phyloP scores from a whole-genome alignment of 1,140 invertebrate genomes.

The Pristionchus pacificus region DNA sequence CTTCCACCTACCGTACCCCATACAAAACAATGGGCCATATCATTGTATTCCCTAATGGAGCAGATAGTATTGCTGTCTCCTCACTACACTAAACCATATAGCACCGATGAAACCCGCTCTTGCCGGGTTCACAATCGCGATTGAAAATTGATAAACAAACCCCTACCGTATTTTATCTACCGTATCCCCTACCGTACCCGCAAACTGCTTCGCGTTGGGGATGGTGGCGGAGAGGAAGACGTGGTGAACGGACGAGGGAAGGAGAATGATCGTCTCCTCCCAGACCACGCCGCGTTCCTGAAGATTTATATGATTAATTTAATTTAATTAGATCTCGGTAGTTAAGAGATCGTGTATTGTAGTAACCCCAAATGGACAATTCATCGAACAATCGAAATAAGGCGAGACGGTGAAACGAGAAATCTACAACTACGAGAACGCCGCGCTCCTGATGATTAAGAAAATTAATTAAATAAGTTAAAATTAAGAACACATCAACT shows the following conservation, averaged over 20 bases:
- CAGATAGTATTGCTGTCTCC: too few species aligned
- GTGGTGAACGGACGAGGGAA: constrained; percentile 95
- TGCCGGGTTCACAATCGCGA: too few species aligned
- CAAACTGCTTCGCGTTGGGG: constrained; percentile 94
- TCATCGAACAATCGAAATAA: too few species aligned
- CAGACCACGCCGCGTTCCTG: constrained; percentile 92
- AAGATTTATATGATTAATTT: constrained; percentile 20
- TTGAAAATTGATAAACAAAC: neutral
- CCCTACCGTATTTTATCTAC: neutral
- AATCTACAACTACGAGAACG: too few species aligned
- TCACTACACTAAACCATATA: too few species aligned
- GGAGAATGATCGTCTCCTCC: constrained; percentile 96
- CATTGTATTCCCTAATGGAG: too few species aligned
- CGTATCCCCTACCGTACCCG: constrained; percentile 59
- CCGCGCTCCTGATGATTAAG: too few species aligned
- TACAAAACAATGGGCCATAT: too few species aligned
- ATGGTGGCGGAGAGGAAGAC: constrained; percentile 99
- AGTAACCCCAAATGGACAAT: too few species aligned
- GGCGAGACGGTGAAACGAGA: too few species aligned
- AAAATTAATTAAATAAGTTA: neutral
- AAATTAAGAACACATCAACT: neutral
- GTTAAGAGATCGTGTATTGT: neutral
- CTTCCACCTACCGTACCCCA: too few species aligned
- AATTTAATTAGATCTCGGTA: neutral
- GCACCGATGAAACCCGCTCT: too few species aligned